Base-by-base conservation (phyloP, 1,140 invertebrate genomes). In the Brachionus sp. region DNA sequence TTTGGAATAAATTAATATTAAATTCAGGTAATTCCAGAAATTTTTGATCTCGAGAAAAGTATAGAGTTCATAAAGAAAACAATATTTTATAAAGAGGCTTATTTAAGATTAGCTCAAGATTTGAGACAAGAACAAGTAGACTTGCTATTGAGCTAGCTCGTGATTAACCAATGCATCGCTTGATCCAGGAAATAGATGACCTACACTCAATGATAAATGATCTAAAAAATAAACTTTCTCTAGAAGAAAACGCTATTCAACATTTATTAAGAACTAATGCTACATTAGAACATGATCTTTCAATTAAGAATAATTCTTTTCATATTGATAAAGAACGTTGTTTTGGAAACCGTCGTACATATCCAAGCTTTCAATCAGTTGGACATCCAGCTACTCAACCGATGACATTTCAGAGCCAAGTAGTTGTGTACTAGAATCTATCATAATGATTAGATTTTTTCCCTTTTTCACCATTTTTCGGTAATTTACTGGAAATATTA, bases 311-410 rank as follows among this genome's bases (percentile, higher is more conserved):
- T 75, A 95, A 96, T 87, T 93, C 94, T 7, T 89, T 97, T 62
- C 96, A 96, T 87, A 95, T 97, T 84, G 95, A 98, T 89, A 91
- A 94, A 75, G 95, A 97, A 88, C 95, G 96, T 90, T 96, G 95
- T 87, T 92, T 95, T 89, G 94, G 94, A n/a, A 91, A 96, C 85
- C 90, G 95, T 78, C 92, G 95, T 82, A 94, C 94, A 7, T 97
- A 96, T 90, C 95, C 95, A 50, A 88, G 50, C 12, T 62, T 80
- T 62, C 77, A 80, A 29, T 66, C 77, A 16, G 50, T 80, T 42
- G 35, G 35, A 3, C 42, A 80, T 57, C 50, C 77, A 57, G 62
- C 77, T 12, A 80, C 77, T 25, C 50, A 62, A 25, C 50, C 77
- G n/a, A 80, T 80, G 77, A 50, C 77, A 66, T 80, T 39, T 29